Evolutionary conservation across 64 coral and sea anemone species (phyloP).

Genomic region (Pocillopora damicornis): DNA sequence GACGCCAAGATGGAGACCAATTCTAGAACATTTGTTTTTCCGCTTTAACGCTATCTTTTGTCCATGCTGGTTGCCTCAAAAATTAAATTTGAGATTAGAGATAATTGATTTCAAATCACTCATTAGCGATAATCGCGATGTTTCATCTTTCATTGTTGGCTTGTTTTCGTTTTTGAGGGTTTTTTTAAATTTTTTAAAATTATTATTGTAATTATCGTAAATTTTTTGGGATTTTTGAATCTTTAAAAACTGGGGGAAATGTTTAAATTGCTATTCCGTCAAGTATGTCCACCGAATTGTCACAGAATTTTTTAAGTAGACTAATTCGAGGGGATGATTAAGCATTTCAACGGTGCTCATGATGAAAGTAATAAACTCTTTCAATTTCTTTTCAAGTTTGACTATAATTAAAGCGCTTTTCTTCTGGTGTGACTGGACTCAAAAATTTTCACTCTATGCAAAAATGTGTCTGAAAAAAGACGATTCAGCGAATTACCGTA

Average conservation of each 20-base stretch:
- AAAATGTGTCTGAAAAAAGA: no score
- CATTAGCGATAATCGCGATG: background rate
- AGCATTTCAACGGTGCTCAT: no score
- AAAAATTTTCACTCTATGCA: no score
- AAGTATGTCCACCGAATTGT: background rate
- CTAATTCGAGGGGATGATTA: no score
- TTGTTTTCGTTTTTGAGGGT: background rate
- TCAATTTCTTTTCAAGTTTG: no score
- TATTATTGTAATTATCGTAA: background rate
- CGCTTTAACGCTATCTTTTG: background rate
- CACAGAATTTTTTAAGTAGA: no score
- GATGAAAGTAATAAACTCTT: no score
- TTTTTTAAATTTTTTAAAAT: background rate
- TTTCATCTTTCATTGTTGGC: background rate
- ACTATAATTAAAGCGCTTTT: no score
- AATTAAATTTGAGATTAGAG: constrained; percentile 4
- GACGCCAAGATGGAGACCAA: background rate
- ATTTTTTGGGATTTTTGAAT: background rate
- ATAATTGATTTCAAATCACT: background rate
- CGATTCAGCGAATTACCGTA: no score
- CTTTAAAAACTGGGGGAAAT: background rate
- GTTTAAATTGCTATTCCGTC: background rate
- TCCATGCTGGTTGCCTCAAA: background rate
- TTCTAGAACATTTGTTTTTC: background rate
- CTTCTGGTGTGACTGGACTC: no score